Evolutionary conservation across 1,140 invertebrate genomes (phyloP).

Genomic region (Portunus trituberculatus): DNA sequence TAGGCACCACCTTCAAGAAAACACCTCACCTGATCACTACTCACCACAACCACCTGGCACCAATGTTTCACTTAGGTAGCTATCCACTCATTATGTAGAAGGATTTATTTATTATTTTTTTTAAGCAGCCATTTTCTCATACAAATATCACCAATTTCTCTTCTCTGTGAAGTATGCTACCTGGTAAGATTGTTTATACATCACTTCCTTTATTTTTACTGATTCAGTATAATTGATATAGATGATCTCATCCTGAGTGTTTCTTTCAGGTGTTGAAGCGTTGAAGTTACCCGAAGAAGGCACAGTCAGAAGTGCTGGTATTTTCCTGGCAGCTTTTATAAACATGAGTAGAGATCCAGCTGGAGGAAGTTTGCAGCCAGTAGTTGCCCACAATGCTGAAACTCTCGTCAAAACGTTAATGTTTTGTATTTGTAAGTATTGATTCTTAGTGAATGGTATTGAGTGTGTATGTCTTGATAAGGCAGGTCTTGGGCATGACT

Average conservation of each 20-base stretch:
- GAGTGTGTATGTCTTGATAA: too few species aligned
- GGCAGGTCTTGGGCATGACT: too few species aligned
- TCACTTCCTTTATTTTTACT: too few species aligned
- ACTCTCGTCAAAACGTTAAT: slow-evolving; percentile 68
- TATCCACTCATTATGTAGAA: not conserved
- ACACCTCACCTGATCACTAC: slow-evolving; percentile 61
- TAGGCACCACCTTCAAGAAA: slow-evolving; percentile 69
- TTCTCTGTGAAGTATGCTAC: not conserved
- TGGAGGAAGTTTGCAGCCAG: slow-evolving; percentile 59
- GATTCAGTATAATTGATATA: too few species aligned
- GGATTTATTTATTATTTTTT: not conserved
- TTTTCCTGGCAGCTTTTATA: slow-evolving; percentile 71
- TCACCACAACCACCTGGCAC: slow-evolving; percentile 69
- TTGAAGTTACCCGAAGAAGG: slow-evolving; percentile 76
- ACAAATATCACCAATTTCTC: too few species aligned
- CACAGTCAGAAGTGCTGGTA: slow-evolving; percentile 70
- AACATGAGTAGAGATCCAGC: slow-evolving; percentile 72
- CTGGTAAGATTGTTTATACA: too few species aligned
- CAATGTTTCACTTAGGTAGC: slow-evolving; percentile 71
- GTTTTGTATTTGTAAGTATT: slow-evolving; percentile 75
- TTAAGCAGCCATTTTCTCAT: too few species aligned
- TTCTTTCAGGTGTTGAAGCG: slow-evolving; percentile 73
- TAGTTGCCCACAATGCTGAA: slow-evolving; percentile 75
- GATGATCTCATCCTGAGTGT: not conserved
- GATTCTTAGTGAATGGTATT: not conserved